Evolutionary conservation across 2,888 invertebrate genomes (phyloP), one percentile per base, ranked within the genome.

Genomic region (Lasioglossum malachurum): DNA sequence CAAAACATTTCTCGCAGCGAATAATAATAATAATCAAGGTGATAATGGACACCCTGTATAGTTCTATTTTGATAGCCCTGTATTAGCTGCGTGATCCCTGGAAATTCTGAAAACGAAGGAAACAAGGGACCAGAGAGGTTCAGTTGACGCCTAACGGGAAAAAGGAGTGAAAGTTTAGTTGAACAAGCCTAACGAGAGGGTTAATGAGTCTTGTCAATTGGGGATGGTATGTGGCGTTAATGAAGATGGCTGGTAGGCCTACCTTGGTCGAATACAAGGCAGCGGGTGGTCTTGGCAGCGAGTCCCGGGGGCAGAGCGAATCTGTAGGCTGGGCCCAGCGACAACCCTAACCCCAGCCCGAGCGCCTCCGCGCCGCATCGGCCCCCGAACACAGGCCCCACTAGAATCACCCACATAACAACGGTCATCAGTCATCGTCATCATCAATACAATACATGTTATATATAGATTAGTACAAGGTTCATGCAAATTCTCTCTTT

Each of bases 191-290:
- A 64, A 64, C 64, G 27, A 31, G 31, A 31, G 14, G 31, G 64
- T 64, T 64, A n/a, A 73, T 46, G 16, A 31, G 41, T 46, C 60
- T 7, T 77, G 80, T 84, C 80, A 75, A 84, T 80, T 60, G 64
- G 84, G 35, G 80, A 86, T 80, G 16, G 69, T 49, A 73, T 57
- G 79, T 64, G 82, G 79, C 83, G 88, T 87, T 89, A 91, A 92
- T 91, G 92, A 93, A 94, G 94, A 94, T 94, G 94, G 94, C 94
- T 94, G 93, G 92, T 93, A 87, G 93, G 94, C 95, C 95, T 95
- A 95, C 95, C 95, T 95, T 95, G 95, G 93, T 95, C 95, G 95
- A 95, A 95, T 92, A 95, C 95, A 95, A 95, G 95, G 95, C 95
- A 95, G 92, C 95, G 95, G 93, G 95, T 94, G 94, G 94, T 94